Conservation (phyloP, 2,113 vertebrate species). For the Aptenodytes patagonicus region DNA sequence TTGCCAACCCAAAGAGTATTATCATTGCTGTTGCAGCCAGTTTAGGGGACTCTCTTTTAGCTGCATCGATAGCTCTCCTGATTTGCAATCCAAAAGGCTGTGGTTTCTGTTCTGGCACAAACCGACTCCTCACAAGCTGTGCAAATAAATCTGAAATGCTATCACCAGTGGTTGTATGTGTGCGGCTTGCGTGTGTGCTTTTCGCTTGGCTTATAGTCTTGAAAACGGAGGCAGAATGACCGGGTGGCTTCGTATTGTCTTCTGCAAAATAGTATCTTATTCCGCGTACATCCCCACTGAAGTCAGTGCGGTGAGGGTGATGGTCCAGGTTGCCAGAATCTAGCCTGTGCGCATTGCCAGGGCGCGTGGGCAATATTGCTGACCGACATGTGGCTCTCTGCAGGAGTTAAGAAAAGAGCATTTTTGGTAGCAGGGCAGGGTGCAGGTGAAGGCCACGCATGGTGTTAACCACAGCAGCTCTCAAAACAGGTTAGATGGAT, state of each 20-base stretch:
- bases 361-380: accelerated
- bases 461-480: background rate
- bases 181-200: background rate
- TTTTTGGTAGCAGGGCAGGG: background rate
- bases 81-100: background rate
- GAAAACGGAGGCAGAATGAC: background rate
- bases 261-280: background rate
- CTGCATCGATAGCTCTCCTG: background rate
- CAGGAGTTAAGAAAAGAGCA: background rate
- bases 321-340: background rate
- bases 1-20: background rate
- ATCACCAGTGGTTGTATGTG: background rate
- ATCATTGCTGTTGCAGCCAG: background rate
- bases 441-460: accelerated
- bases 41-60: background rate
- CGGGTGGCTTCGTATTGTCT: accelerated
- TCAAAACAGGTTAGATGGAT: background rate
- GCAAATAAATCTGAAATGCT: background rate
- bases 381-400: accelerated
- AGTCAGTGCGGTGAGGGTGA: no score
- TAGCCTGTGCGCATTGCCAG: background rate
- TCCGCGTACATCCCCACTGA: background rate
- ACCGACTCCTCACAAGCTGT: background rate
- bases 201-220: background rate
- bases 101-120: conserved; percentile 2